Base-by-base conservation (phyloP, 2,888 invertebrate species). In the Tenthredo distinguenda region DNA sequence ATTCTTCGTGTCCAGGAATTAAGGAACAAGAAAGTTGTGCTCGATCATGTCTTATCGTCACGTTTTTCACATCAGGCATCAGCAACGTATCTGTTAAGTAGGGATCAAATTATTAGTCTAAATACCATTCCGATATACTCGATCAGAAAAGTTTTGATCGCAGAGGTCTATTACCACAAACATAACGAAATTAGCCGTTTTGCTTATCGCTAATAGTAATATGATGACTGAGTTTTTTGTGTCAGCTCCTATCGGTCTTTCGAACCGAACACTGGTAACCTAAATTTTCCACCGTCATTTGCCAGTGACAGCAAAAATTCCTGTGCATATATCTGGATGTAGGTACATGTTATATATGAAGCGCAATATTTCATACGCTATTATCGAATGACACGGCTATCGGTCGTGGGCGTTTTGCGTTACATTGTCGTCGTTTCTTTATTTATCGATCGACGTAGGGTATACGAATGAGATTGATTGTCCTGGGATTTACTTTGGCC, bases 1-100 rank as follows among this genome's bases (percentile, higher is more conserved):
- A 89, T 82, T 90, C 86, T 37, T 85, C 87, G 34, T 87, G 85
- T 21, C 84, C 87, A 50, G 90, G 90, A 86, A 91, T 88, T 47
- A 90, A 88, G 55, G 87, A 86, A 86, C 90, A 92, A 50, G 89
- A 86, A 9, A 83, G 83, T 21, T 62, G 40, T 26, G 21, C 65
- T 40, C 15, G 65, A 12, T 43, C 43, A 26, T 87, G 74, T 55
- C 79, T 74, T 83, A 77, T 86, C 40, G 84, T 76, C 40, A 91
- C 85, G 31, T 86, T 85, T 26, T 88, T 86, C 71, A 86, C 55
- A 34, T 84, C 84, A 31, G 90, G 87, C 34, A 90, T 88, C 37
- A 81, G 58, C 6, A 62, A 26, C 40, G 81, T 62, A 40, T 81
- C 81, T 81, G 58, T 81, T 12, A 15, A 40, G 21, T 40, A 26